Base-by-base conservation (phyloP, 2,797 vertebrate genomes). In the Gallinago solitaria region DNA sequence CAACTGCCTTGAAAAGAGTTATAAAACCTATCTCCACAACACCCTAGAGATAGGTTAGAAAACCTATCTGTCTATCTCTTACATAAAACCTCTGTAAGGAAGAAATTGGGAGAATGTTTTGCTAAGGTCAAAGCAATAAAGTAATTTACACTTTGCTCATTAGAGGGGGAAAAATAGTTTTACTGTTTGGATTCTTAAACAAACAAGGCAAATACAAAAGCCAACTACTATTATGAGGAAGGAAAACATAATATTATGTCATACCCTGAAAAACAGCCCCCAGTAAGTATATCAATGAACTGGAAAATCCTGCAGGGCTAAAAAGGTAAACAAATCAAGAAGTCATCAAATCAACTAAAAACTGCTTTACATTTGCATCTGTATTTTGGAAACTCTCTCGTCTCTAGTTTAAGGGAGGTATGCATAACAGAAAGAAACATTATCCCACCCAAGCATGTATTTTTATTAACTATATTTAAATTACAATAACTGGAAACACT, bases 301-400 rank as follows among this genome's bases (percentile, higher is more conserved):
- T 95, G 78, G 83, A 96, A 96, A 93, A 95, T 87, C 88, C 86
- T 54, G 67, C 7, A 3, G 69, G 92, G 89, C 43, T 92, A 93
- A 87, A 90, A 97, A 97, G 39, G 50, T 79, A 94, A 96, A 94
- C 78, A 94, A 95, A 94, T 78, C 82, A 95, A 82, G 37, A 90
- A 93, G 85, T 78, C 83, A 93, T 90, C 67, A 83, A 84, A 93
- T 92, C 56, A 79, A 56, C 18, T 45, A 84, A 87, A 78, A 95
- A 56, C 50, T 63, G 18, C 13, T 82, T 85, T 73, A 68, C 9
- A 39, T 69, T 91, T 93, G 28, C 47, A 65, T 73, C 45, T 89
- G 25, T 23, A 37, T 93, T 78, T 87, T 75, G 69, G 27, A 87
- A 79, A 76, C 24, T 33, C 14, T 48, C 12, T 68, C 24, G 23